Evolutionary conservation across 2,888 invertebrate genomes (phyloP), one percentile per base, ranked within the genome.

Genomic region (Pomacea canaliculata): DNA sequence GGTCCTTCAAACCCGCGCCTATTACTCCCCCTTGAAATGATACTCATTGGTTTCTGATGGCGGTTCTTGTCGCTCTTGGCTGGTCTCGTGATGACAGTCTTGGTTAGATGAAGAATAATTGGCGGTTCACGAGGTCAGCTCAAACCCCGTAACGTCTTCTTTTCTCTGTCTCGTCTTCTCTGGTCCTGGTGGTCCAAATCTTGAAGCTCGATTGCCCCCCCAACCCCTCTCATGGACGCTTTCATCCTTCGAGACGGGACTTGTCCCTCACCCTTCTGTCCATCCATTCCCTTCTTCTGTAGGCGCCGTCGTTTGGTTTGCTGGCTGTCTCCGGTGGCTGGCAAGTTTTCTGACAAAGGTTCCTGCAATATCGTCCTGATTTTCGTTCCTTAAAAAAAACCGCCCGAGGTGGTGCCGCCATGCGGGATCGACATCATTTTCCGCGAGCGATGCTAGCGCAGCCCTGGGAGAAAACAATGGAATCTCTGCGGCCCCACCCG

Each of bases 351-450:
- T 63, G 19, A 63, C 63, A 63, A n/a, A 63, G 63, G n/a, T 27
- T 63, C 63, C 51, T 56, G 51, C 51, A 56, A 56, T 56, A 56
- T 56, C 51, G 51, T 13, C 10, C 12, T 16, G 51, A 56, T 56
- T 56, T 56, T 56, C 8, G 16, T 13, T 13, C 7, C 12, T 56
- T 56, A 56, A 56, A 56, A 13, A 13, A 13, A 19, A 46, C 27
- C 19, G 68, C 68, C 68, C 68, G 37, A 46, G 68, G 68, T 46
- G 10, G 27, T 46, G 68, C 1, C 19, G 63, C 37, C n/a, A 27
- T 68, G 48, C 48, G 68, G 68, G 48, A 27, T 68, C 27, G 68
- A 68, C n/a, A 68, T 27, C 8, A 68, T 68, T 23, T 27, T 68
- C 19, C 12, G 9, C 68, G 68, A 27, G 68, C 68, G 27, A 19